Conservation (phyloP, 2,888 invertebrate species). For the Salticus scenicus region DNA sequence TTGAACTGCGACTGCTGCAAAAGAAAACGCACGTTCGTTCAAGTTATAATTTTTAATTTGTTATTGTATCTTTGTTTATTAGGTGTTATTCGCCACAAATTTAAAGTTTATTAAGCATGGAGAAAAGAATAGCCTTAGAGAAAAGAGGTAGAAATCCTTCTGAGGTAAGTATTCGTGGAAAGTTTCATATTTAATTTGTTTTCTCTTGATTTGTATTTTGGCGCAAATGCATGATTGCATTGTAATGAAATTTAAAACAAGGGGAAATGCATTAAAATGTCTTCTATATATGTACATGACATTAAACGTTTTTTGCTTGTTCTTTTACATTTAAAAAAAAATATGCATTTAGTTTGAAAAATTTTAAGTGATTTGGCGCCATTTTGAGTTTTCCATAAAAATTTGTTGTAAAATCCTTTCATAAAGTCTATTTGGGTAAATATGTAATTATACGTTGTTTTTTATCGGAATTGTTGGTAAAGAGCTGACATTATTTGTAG, state of each 20-base stretch:
- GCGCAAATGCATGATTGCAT: too few relatives aligned
- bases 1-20: not conserved
- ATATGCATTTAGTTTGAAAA: not conserved
- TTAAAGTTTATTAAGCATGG: not conserved
- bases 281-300: too few relatives aligned
- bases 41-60: not conserved
- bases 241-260: too few relatives aligned
- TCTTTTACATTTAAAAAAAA: too few relatives aligned
- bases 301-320: not conserved
- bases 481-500: too few relatives aligned
- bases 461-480: too few relatives aligned
- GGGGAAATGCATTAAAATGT: too few relatives aligned
- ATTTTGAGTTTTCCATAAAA: not conserved
- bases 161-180: not conserved
- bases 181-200: too few relatives aligned
- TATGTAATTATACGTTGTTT: too few relatives aligned
- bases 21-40: not conserved
- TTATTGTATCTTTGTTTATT: not conserved
- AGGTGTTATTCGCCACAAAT: not conserved
- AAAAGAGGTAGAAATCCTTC: not conserved
- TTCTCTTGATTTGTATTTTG: too few relatives aligned
- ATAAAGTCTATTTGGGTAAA: too few relatives aligned
- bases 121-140: not conserved
- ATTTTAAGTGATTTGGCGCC: not conserved
- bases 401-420: too few relatives aligned